Percentiles rank a stretch among this genome's conserved stretches.
These are phyloP conservation scores for Campaea margaritaria DNA, from an alignment of 2,888 invertebrate genomes.

Conservation along the genomic window DNA sequence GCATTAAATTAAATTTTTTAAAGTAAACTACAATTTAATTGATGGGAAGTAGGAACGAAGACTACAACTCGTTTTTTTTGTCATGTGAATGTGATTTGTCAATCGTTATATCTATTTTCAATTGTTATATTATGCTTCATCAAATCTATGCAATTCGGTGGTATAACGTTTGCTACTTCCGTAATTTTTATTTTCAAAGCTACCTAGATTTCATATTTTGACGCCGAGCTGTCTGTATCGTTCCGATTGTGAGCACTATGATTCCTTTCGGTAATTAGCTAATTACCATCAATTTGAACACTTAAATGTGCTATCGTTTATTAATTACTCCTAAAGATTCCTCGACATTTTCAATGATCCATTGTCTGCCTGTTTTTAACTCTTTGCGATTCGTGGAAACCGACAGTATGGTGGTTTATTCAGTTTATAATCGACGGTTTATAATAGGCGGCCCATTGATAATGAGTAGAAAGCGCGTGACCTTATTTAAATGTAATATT, in stretches of 20 bases:
- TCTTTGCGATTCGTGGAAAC: conserved; percentile 62
- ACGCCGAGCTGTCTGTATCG: conserved; percentile 27
- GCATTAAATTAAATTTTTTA: too few relatives aligned
- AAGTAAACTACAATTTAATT: too few relatives aligned
- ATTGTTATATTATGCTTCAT: too few relatives aligned
- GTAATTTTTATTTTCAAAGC: too few relatives aligned
- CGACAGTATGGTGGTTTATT: conserved; percentile 41
- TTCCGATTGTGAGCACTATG: background rate
- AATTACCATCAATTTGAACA: conserved; percentile 11
- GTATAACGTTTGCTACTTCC: too few relatives aligned
- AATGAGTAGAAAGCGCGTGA: conserved; percentile 11
- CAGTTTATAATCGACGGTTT: conserved; percentile 7
- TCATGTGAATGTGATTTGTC: too few relatives aligned
- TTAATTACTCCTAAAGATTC: conserved; percentile 58
- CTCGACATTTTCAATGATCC: conserved; percentile 63
- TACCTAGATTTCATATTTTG: background rate
- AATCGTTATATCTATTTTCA: too few relatives aligned
- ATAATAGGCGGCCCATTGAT: conserved; percentile 7
- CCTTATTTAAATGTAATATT: background rate
- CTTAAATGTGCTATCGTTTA: conserved; percentile 35
- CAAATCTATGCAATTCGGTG: too few relatives aligned
- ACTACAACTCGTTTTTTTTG: too few relatives aligned
- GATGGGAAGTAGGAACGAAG: too few relatives aligned
- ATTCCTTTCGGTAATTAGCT: background rate
- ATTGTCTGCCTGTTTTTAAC: conserved; percentile 67